Base-by-base conservation (phyloP, 2,888 invertebrate genomes). In the Cheilosia variabilis region DNA sequence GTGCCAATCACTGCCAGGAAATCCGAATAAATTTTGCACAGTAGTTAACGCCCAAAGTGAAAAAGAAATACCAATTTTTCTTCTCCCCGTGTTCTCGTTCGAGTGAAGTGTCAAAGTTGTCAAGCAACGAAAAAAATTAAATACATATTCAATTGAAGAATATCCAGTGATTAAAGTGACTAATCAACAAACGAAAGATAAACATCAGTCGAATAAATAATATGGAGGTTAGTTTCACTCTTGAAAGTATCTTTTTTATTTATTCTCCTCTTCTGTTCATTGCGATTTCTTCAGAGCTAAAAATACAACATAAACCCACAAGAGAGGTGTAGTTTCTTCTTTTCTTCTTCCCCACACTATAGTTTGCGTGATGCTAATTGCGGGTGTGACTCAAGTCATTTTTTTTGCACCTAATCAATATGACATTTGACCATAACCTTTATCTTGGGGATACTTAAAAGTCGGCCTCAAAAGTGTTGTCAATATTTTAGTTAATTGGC, bases 381-480 rank as follows among this genome's bases (percentile, higher is more conserved):
- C 80, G 84, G 84, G 75, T 84, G 80, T 84, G 84, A 84, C 75
- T 84, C 79, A 75, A 75, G 73, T 65, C 45, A 47, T 52, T 41
- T 55, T 58, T 73, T 79, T 83, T 79, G 73, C 80, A 75, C 57
- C 79, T 80, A 84, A 80, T 79, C 80, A 84, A 71, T 71, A 47
- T 80, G 84, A 73, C 84, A 84, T 80, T 71, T 76, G 84, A 22
- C 84, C 79, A 66, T 84, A 76, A 84, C 75, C 84, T 84, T 76
- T 81, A 73, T 80, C 80, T 80, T 73, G 62, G 69, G 63, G 50
- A 65, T 52, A 13, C 5, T 52, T 60, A 53, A 37, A 57, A 22
- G 50, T 47, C 17, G 47, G 41, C 22, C 24, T 27, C 52, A 50
- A 19, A 24, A 53, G 72, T 31, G 65, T 52, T 77, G 77, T 82